Conservation (phyloP, 2,113 vertebrate species). For the Cephalopholis sonnerati region DNA sequence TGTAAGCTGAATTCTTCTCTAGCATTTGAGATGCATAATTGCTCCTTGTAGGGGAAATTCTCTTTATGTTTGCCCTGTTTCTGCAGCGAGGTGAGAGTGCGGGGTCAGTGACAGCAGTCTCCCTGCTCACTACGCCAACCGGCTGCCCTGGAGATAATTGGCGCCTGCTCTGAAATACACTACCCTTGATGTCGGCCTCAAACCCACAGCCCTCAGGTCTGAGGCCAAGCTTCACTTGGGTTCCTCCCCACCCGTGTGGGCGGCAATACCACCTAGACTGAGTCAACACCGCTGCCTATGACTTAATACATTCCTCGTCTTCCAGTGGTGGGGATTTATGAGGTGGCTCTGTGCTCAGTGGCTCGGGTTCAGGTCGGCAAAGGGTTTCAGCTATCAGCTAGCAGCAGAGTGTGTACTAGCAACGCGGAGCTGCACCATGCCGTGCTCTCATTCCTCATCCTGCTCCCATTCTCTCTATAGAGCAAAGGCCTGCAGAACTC, state of each 20-base stretch:
- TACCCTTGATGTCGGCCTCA: slow-evolving; percentile 67
- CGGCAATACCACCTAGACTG: slow-evolving; percentile 71
- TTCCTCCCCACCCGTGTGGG: slow-evolving; percentile 56
- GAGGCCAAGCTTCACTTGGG: slow-evolving; percentile 59
- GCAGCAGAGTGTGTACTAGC: slow-evolving; percentile 25
- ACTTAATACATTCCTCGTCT: slow-evolving; percentile 72
- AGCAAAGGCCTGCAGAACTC: slow-evolving; percentile 41
- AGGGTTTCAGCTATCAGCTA: slow-evolving; percentile 67
- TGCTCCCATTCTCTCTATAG: slow-evolving; percentile 62
- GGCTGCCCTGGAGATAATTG: slow-evolving; percentile 57
- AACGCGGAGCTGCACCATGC: slow-evolving; percentile 47
- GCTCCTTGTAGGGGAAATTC: slow-evolving; percentile 15
- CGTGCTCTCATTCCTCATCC: slow-evolving; percentile 65
- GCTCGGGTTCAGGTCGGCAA: slow-evolving; percentile 71
- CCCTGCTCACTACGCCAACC: slow-evolving; percentile 13
- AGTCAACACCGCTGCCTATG: slow-evolving; percentile 66
- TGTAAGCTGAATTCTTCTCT: slow-evolving; percentile 13
- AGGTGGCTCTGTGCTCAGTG: slow-evolving; percentile 50
- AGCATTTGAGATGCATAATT: slow-evolving; percentile 10
- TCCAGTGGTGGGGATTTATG: slow-evolving; percentile 70
- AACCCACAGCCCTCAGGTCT: slow-evolving; percentile 71
- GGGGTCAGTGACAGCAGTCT: slow-evolving; percentile 36
- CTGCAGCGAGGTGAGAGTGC: slow-evolving; percentile 17
- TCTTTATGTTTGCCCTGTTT: neutral
- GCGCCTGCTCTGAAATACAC: slow-evolving; percentile 55